Evolutionary conservation across 2,797 vertebrate species (phyloP), one percentile per base, ranked within the genome.

Genomic region (Gymnoscopelus braueri): DNA sequence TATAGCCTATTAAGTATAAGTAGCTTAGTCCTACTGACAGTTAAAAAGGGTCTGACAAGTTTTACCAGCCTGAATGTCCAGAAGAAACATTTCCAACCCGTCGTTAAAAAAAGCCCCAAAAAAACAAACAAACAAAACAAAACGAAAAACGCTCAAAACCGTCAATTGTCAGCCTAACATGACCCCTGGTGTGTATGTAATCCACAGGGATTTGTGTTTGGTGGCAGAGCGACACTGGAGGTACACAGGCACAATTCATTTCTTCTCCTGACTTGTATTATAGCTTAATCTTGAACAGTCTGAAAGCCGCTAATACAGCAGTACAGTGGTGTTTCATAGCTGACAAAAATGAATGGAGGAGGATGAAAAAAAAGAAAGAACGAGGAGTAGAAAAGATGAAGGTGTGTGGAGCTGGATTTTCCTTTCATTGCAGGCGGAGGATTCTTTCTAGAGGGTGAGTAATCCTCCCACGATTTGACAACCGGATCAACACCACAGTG

Each of bases 301-400:
- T 85, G 72, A 84, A 86, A 84, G 78, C 72, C 66, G 58, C 59
- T 71, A 62, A 84, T 80, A 63, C 77, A 60, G 63, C 44, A 70
- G 72, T 10, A 83, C 69, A 65, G 35, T 61, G 69, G 29, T 59
- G 69, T 78, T 44, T 74, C 61, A 72, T 67, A 77, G 48, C n/a
- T 77, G 47, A 29, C 26, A 74, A 29, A 57, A 66, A 54, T 71
- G 23, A 77, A 74, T 72, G 48, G 50, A 44, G 19, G 29, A 13
- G 5, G 5, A 61, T 47, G 57, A 54, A 32, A 68, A 26, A 29
- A 15, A 58, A 8, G 0, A 4, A 63, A 11, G 4, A 54, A 35
- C 1, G 26, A 39, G 26, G 23, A 2, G 32, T 11, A 47, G 9
- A 29, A 29, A 29, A 29, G 2, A 29, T 29, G 26, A 29, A 29